Conservation (phyloP, 1,140 invertebrate genomes). For the Solenopsis invicta region DNA sequence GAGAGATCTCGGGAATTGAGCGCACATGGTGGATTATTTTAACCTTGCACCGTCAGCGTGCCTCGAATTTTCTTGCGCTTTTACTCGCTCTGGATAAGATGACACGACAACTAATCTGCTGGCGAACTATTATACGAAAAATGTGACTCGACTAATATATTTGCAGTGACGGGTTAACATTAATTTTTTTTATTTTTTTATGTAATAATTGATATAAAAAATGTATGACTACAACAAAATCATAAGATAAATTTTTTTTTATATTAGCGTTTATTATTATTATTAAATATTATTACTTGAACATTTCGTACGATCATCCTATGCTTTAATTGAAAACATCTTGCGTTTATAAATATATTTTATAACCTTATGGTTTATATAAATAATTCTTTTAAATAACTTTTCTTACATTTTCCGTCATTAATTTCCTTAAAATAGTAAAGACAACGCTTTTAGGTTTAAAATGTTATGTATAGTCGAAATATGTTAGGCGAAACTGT, state of each 20-base stretch:
- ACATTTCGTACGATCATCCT: neutral
- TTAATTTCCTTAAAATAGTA: neutral
- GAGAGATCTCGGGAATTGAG: constrained; percentile 27
- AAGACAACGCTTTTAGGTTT: neutral
- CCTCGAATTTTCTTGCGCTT: constrained; percentile 16
- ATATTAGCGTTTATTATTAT: neutral
- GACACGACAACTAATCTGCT: neutral
- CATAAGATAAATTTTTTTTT: neutral
- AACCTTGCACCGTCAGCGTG: neutral
- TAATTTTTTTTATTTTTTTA: neutral
- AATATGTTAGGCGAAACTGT: neutral
- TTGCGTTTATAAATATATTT: constrained; percentile 1
- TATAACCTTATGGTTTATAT: neutral
- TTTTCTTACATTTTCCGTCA: neutral
- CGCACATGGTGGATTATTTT: neutral
- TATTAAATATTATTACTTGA: neutral
- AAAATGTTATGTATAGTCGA: neutral
- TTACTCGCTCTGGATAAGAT: neutral
- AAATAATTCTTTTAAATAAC: neutral
- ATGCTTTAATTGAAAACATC: neutral
- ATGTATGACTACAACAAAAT: neutral
- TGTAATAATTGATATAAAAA: neutral
- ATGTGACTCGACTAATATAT: neutral
- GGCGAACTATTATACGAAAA: neutral
- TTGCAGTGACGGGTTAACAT: neutral